Conservation (phyloP, 2,888 invertebrate genomes). For the Napeogenes inachia region DNA sequence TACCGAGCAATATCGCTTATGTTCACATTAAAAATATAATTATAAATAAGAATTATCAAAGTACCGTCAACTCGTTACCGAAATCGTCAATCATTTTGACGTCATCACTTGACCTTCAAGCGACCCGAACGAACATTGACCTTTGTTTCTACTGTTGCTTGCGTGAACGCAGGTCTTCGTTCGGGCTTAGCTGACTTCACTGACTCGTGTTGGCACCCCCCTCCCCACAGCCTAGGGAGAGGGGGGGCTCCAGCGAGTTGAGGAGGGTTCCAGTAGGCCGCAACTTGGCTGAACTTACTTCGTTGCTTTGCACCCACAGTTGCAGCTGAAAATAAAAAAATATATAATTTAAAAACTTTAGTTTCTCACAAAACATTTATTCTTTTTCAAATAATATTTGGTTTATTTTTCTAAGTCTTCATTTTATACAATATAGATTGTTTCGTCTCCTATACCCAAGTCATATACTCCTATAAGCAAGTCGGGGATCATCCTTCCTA, state of each 20-base stretch:
- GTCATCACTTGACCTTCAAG: constrained; percentile 21
- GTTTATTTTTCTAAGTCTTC: too few species aligned
- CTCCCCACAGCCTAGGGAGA: constrained; percentile 58
- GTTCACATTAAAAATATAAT: not conserved
- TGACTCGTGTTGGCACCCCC: constrained; percentile 48
- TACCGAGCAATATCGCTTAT: constrained; percentile 4
- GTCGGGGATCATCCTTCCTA: too few species aligned
- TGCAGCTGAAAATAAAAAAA: constrained; percentile 56
- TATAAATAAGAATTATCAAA: too few species aligned
- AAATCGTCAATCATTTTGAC: constrained; percentile 22
- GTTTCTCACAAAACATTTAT: too few species aligned
- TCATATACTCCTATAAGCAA: too few species aligned
- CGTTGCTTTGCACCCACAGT: constrained; percentile 73
- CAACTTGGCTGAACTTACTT: constrained; percentile 67
- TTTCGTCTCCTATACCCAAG: too few species aligned
- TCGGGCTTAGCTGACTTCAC: constrained; percentile 52
- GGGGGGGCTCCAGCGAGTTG: constrained; percentile 40
- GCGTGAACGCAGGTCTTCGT: constrained; percentile 44
- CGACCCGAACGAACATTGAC: constrained; percentile 31
- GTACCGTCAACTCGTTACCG: too few species aligned
- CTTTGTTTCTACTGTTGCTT: constrained; percentile 39
- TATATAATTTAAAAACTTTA: too few species aligned
- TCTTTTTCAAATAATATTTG: too few species aligned
- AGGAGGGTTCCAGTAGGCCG: constrained; percentile 43
- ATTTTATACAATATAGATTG: too few species aligned